A percentile compares a stretch with the other conserved stretches of the same genome.
phyloP scores from a whole-genome alignment of 2,113 vertebrate species.

The Cranoglanis bouderius region DNA sequence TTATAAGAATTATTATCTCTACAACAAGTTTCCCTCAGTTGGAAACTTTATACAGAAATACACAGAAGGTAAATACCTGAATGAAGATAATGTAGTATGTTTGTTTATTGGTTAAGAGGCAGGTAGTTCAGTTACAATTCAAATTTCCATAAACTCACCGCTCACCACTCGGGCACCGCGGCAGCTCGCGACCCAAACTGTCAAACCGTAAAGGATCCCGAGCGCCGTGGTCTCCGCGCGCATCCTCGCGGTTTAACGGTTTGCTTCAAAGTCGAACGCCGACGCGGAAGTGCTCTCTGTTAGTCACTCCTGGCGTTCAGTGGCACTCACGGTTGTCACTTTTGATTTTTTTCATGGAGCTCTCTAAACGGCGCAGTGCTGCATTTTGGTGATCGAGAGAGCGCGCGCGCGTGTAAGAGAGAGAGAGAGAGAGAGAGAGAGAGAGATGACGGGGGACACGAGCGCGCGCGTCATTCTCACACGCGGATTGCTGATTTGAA shows the following conservation, averaged over 20 bases:
- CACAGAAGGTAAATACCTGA: background rate
- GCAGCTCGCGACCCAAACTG: conserved; percentile 34
- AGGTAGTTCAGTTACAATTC: background rate
- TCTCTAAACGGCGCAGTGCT: background rate
- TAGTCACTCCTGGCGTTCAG: background rate
- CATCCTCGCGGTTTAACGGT: conserved; percentile 40
- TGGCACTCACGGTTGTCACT: background rate
- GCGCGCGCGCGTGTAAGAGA: background rate
- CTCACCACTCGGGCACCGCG: conserved; percentile 58
- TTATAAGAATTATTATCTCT: background rate
- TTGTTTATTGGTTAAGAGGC: too few species aligned
- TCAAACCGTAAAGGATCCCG: conserved; percentile 43
- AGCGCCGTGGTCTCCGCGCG: conserved; percentile 34
- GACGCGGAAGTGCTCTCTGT: background rate
- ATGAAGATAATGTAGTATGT: background rate
- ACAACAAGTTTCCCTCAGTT: background rate
- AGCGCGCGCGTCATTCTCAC: background rate
- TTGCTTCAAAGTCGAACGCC: background rate
- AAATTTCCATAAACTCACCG: conserved; percentile 50
- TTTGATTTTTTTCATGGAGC: background rate
- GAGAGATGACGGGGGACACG: too few species aligned
- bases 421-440: background rate
- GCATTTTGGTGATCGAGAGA: background rate
- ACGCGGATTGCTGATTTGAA: background rate
- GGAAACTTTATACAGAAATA: background rate